Base-by-base conservation (phyloP, 2,797 vertebrate genomes). In the Furcifer pardalis region DNA sequence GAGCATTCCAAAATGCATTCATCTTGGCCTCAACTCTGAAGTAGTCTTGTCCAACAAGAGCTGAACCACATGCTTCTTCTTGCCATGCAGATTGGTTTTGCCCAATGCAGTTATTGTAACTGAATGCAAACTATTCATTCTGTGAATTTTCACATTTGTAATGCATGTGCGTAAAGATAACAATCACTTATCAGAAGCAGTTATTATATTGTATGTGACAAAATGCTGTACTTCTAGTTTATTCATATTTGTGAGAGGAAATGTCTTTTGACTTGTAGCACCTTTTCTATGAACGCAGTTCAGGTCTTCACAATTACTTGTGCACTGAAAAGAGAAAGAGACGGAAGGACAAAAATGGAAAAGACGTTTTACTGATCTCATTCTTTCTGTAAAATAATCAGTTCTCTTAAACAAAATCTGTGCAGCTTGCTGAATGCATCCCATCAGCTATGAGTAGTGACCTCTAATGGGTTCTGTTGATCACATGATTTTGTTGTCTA, bases 231-330 rank as follows among this genome's bases (percentile, higher is more conserved):
- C 6, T 13, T 71, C 10, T 85, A 46, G 84, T 82, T 0, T 75
- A 81, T 49, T 87, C 86, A 37, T 68, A 83, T 3, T 49, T 85
- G 17, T 59, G 88, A 85, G 60, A 62, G 60, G 49, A 74, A 79
- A 59, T 56, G 60, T 66, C 27, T 32, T 77, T 83, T 40, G 63
- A 56, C 46, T 66, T 66, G 46, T 32, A 56, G 19, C 65, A 56
- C 12, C 35, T 56, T 85, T 79, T 79, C 32, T 74, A 42, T 42
- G 7, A 1, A 60, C 35, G 35, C 69, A 62, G 68, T 71, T 71
- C 42, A 72, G 49, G 35, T 78, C 44, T 73, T 73, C 37, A 82
- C 10, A 71, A 69, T 81, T 63, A 76, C 40, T 76, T 60, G 30
- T 62, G 21, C 37, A 69, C 27, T 37, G 65, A 76, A 81, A 84